Base-by-base conservation (phyloP, 2,888 invertebrate species). In the Diabrotica balteata region DNA sequence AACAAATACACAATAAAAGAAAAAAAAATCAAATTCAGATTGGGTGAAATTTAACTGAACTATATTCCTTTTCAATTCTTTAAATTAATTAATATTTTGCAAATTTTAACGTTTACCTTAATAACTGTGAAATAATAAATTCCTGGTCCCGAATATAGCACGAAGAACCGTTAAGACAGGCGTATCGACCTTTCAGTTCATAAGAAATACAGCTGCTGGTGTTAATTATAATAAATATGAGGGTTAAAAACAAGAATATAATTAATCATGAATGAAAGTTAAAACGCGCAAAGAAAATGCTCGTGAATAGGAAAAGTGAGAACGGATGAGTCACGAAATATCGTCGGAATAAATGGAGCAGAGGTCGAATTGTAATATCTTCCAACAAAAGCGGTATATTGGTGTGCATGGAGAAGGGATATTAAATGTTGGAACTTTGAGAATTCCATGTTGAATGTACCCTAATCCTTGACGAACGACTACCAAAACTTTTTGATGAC, bases 231-330 rank as follows among this genome's bases (percentile, higher is more conserved):
- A 65, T 67, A 67, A 70, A 70, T 70, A 58, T 57, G 59, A 62
- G 43, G 11, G 57, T 54, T 51, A 60, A 66, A 70, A 72, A 68
- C 71, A 72, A 69, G 70, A 64, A 63, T 62, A 66, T 71, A 69
- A 75, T 75, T 72, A 75, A 73, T 73, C 69, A 67, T 44, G 49
- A 49, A 53, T 53, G 63, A 60, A 69, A 54, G 60, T 61, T 44
- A 61, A 61, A 47, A 49, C 51, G 62, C 71, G 69, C 66, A 67
- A 71, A 75, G 73, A 74, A 74, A 73, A 45, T 71, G 53, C 52
- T 68, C 71, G 54, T 71, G 71, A 72, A 72, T 68, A 68, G 73
- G 59, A 69, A 74, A 70, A 72, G 55, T 69, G 67, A 65, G 66
- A 71, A 66, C 57, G 61, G 66, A 53, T 70, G 73, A 67, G 67